phyloP scores from a whole-genome alignment of 1,140 invertebrate species.

The Drosophila repleta region DNA sequence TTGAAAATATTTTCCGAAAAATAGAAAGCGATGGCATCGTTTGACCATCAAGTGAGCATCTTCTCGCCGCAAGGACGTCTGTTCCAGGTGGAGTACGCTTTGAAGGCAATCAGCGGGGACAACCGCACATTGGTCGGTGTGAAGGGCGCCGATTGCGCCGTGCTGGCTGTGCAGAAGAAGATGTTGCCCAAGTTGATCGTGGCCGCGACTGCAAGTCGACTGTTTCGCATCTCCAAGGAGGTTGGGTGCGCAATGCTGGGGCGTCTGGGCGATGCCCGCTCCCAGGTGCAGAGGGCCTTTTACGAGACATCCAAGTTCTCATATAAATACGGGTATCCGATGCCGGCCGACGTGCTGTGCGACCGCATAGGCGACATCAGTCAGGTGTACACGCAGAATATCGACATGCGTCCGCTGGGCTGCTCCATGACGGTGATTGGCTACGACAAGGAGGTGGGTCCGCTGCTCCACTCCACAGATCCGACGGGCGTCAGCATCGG shows the following conservation, averaged over 20 bases:
- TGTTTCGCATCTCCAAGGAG: constrained; percentile 94
- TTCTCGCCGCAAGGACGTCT: constrained; percentile 99
- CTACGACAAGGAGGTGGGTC: constrained; percentile 94
- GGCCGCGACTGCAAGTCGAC: constrained; percentile 94
- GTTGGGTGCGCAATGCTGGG: constrained; percentile 99
- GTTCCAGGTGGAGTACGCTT: constrained; percentile 99
- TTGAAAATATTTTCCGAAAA: too few relatives aligned
- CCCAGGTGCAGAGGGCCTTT: constrained; percentile 98
- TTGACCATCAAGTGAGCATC: constrained; percentile 99
- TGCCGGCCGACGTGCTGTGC: constrained; percentile 97
- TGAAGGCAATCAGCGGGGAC: constrained; percentile 99
- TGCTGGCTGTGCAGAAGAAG: constrained; percentile 98
- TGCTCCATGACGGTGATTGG: constrained; percentile 98
- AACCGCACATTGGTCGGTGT: constrained; percentile 98
- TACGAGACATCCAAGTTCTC: constrained; percentile 99
- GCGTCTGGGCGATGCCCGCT: constrained; percentile 98
- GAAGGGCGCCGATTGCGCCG: constrained; percentile 94
- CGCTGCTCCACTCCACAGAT: constrained; percentile 98
- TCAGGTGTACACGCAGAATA: constrained; percentile 99
- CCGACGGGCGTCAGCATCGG: constrained; percentile 99
- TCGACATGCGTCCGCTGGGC: constrained; percentile 99
- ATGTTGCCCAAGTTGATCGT: constrained; percentile 98
- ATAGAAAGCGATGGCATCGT: constrained; percentile 93
- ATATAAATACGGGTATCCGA: constrained; percentile 98
- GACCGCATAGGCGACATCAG: constrained; percentile 98